These are phyloP conservation scores for Egretta garzetta DNA, from an alignment of 2,113 vertebrate genomes.

Conservation along the genomic window DNA sequence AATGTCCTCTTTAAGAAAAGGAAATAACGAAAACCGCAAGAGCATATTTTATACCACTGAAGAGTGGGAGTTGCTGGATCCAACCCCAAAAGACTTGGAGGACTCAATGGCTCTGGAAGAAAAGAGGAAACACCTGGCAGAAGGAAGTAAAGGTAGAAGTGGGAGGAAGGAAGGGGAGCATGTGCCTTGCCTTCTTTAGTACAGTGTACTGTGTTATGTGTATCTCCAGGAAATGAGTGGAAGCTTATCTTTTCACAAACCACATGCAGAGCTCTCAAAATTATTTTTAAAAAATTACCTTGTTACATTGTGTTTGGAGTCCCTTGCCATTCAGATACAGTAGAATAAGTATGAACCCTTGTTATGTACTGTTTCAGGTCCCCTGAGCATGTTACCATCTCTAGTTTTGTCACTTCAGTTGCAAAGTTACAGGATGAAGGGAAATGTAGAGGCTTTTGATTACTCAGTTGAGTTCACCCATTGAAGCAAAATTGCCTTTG, in stretches of 20 bases:
- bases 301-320: not conserved
- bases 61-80: slow-evolving; percentile 95
- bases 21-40: slow-evolving; percentile 80
- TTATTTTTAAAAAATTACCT: not conserved
- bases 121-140: slow-evolving; percentile 71
- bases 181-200: not conserved
- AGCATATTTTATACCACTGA: slow-evolving; percentile 93
- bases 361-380: not conserved
- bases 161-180: not conserved
- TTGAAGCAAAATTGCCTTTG: not conserved
- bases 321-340: not conserved
- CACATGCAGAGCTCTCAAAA: not conserved
- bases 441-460: not conserved
- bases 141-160: slow-evolving; percentile 80
- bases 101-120: slow-evolving; percentile 77
- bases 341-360: not conserved
- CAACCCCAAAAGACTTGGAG: slow-evolving; percentile 83
- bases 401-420: not conserved
- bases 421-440: not conserved
- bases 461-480: not conserved
- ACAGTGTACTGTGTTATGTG: not conserved
- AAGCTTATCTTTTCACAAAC: not conserved
- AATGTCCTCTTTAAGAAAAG: slow-evolving; percentile 89
- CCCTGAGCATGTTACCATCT: not conserved
- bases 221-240: not conserved